These are phyloP conservation scores for Cladopsammia gracilis DNA, from an alignment of 64 coral and sea anemone genomes.

Conservation along the genomic window DNA sequence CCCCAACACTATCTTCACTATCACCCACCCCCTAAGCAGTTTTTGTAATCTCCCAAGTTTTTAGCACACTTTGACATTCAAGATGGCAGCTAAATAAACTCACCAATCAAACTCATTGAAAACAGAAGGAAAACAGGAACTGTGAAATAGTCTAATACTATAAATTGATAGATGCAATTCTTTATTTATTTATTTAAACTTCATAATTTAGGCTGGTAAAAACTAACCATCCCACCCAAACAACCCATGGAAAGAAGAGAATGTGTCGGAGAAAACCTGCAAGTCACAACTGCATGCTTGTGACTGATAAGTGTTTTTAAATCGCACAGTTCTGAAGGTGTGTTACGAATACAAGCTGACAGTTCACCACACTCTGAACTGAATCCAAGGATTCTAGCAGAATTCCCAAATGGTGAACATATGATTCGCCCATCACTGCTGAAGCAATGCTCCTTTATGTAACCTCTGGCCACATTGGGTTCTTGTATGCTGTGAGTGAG, in stretches of 20 bases:
- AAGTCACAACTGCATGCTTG: slow-evolving; percentile 83
- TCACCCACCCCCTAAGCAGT: too few relatives aligned
- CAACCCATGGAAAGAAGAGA: slow-evolving; percentile 76
- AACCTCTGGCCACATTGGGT: slow-evolving; percentile 75
- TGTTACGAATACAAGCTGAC: slow-evolving; percentile 50
- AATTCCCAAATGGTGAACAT: slow-evolving; percentile 95
- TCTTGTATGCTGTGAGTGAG: slow-evolving; percentile 86
- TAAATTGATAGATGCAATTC: neutral
- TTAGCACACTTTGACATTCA: too few relatives aligned
- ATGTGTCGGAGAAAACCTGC: slow-evolving; percentile 82
- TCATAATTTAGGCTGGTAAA: slow-evolving; percentile 72
- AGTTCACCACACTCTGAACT: slow-evolving; percentile 81
- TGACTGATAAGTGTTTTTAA: slow-evolving; percentile 86
- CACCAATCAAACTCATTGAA: too few relatives aligned
- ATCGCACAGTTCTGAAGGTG: slow-evolving; percentile 69
- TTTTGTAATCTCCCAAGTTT: too few relatives aligned
- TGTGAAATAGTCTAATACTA: neutral
- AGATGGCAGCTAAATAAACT: too few relatives aligned
- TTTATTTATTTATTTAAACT: neutral
- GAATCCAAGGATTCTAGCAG: slow-evolving; percentile 82
- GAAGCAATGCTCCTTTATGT: slow-evolving; percentile 96
- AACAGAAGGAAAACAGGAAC: too few relatives aligned
- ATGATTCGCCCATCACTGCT: slow-evolving; percentile 93
- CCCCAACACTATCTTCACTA: too few relatives aligned
- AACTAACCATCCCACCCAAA: slow-evolving; percentile 80